Percentiles rank a stretch among this genome's conserved stretches.
Evolutionary conservation across 2,797 vertebrate species (phyloP).

Genomic region (Acanthurus tractus): DNA sequence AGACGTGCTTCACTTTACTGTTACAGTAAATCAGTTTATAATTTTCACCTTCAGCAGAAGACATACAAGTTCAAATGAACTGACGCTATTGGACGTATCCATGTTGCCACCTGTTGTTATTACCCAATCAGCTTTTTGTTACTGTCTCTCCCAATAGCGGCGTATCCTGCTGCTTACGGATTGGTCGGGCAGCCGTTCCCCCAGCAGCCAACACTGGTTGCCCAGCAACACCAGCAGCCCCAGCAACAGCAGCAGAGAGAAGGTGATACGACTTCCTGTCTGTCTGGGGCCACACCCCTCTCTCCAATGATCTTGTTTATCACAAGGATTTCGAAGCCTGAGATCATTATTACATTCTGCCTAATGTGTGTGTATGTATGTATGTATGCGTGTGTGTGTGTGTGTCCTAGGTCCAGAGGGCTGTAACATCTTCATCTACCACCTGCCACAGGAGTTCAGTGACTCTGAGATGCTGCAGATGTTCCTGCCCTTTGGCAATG

Average conservation of each 20-base stretch:
- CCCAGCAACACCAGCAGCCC: conserved; percentile 92
- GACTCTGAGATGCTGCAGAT: conserved; percentile 97
- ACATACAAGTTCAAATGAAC: conserved; percentile 55
- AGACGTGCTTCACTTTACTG: conserved; percentile 54
- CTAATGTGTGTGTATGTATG: conserved; percentile 30
- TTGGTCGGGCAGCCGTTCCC: conserved; percentile 93
- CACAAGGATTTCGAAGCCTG: conserved; percentile 36
- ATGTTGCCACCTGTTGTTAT: conserved; percentile 82
- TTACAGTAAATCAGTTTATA: conserved; percentile 77
- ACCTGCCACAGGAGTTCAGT: conserved; percentile 97
- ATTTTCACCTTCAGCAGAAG: conserved; percentile 81
- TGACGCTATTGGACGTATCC: conserved; percentile 52
- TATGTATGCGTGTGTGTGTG: conserved; percentile 36
- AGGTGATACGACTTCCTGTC: conserved; percentile 86
- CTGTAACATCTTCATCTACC: conserved; percentile 98
- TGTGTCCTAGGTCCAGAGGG: conserved; percentile 91
- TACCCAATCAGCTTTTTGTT: conserved; percentile 72
- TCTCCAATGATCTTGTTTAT: conserved; percentile 64
- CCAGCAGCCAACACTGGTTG: conserved; percentile 90
- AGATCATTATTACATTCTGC: conserved; percentile 52
- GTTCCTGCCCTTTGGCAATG: conserved; percentile 96
- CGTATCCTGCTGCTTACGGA: conserved; percentile 93
- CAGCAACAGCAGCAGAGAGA: conserved; percentile 92
- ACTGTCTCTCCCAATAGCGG: conserved; percentile 85
- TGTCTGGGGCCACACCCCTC: conserved; percentile 64